Base-by-base conservation (phyloP, 2,113 vertebrate genomes). In the Carassius carassius region DNA sequence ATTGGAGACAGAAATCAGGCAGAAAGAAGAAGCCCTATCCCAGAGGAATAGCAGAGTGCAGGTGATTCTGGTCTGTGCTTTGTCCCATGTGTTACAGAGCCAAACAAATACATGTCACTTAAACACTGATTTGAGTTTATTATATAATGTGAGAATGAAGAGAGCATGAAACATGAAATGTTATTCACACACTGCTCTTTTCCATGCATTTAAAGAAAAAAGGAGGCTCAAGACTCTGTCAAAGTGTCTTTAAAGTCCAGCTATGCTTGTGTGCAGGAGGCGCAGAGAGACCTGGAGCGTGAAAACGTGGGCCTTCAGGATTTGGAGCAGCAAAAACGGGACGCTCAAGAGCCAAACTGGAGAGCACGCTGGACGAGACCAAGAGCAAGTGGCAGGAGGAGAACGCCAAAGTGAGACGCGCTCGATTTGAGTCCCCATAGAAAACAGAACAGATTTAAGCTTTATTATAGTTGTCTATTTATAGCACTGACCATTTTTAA, bases 381-480 rank as follows among this genome's bases (percentile, higher is more conserved):
- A 94, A 95, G 91, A 96, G 94, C 87, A 98, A 98, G 80, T 97
- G 96, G 90, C 97, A 98, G 87, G 97, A 98, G 0, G 98, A 99
- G 91, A 94, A 94, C 0, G 95, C 95, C 79, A 95, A 92, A 96
- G 98, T 99, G 81, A 78, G 78, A 63, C 21, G 35, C 7, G 8
- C 3, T 13, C 17, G 7, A 13, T 81, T 62, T 56, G 12, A 69
- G 29, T 69, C 35, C 16, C 7, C 13, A 65, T 1, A 65, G 12
- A 29, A 65, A 11, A 62, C 21, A 62, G n/a, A 54, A 54, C 16
- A 0, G 51, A 49, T 17, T 54, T 54, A 1, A 5, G 51, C 51
- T 54, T 17, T 56, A 56, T 56, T 21, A 56, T 56, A 56, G 54
- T 8, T 19, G 17, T 19, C 2, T 56, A 5, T 56, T 19, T 56